phyloP scores from a whole-genome alignment of 2,888 invertebrate species.

The Alloscopus bannaensis region DNA sequence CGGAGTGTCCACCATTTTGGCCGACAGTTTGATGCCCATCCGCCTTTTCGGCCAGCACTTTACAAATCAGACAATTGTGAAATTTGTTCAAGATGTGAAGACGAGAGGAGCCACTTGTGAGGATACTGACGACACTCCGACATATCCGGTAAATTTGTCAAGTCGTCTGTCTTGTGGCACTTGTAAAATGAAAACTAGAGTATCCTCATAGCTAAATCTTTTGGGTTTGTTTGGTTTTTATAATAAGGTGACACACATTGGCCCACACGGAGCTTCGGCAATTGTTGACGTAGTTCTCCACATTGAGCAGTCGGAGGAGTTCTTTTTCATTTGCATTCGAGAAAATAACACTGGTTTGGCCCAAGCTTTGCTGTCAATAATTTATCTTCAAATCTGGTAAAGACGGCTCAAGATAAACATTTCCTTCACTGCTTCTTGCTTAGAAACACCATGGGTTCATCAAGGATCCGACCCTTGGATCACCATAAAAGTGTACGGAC shows the following conservation, averaged over 20 bases:
- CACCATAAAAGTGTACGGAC: constrained; percentile 61
- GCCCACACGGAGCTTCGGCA: constrained; percentile 71
- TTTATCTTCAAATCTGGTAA: neutral
- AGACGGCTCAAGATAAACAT: neutral
- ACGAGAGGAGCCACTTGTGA: constrained; percentile 67
- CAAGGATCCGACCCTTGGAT: constrained; percentile 71
- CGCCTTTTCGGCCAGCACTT: constrained; percentile 70
- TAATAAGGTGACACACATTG: constrained; percentile 45
- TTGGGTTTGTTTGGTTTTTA: constrained; percentile 30
- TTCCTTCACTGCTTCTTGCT: neutral
- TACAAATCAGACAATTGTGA: constrained; percentile 69
- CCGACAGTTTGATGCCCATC: constrained; percentile 63
- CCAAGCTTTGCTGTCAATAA: too few species aligned
- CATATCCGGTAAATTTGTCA: constrained; percentile 64
- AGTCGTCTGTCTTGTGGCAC: neutral
- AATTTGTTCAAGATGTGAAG: constrained; percentile 69
- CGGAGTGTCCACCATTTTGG: constrained; percentile 69
- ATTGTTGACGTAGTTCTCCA: constrained; percentile 71
- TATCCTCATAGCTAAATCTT: constrained; percentile 2
- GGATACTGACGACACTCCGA: constrained; percentile 64
- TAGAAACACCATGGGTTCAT: constrained; percentile 72
- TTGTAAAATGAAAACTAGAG: too few species aligned
- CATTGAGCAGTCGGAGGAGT: constrained; percentile 68
- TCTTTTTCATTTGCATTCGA: constrained; percentile 73
- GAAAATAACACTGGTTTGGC: constrained; percentile 68